Evolutionary conservation across 1,140 invertebrate genomes (phyloP).

Genomic region (Penaeus japonicus): DNA sequence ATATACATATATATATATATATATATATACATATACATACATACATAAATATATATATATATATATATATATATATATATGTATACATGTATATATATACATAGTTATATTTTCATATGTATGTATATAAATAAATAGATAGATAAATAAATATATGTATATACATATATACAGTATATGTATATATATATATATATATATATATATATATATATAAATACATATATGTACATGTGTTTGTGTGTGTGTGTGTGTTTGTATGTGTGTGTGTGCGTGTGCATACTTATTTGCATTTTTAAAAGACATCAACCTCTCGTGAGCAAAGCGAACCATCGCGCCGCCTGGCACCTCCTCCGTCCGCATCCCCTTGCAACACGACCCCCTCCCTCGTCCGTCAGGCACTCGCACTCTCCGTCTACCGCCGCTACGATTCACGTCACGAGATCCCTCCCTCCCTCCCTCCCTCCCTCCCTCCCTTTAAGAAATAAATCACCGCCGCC

Average conservation of each 20-base stretch:
- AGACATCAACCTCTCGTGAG: too few relatives aligned
- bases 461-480: too few relatives aligned
- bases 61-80: neutral
- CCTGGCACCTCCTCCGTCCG: too few relatives aligned
- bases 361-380: too few relatives aligned
- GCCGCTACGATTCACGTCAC: too few relatives aligned
- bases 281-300: too few relatives aligned
- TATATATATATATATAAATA: neutral
- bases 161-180: neutral
- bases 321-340: too few relatives aligned
- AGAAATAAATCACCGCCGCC: too few relatives aligned
- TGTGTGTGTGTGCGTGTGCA: neutral
- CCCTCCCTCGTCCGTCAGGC: too few relatives aligned
- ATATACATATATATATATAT: neutral
- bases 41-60: conserved; percentile 2
- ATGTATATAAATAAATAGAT: neutral
- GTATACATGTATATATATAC: neutral
- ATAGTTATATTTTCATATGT: neutral
- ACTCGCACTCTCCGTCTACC: too few relatives aligned
- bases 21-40: conserved; percentile 13
- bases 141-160: neutral
- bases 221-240: neutral
- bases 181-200: neutral
- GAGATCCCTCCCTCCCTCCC: too few relatives aligned
- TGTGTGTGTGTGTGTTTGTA: neutral